Evolutionary conservation across 1,140 invertebrate species (phyloP), one percentile per base, ranked within the genome.

Genomic region (Ganaspis sp.): DNA sequence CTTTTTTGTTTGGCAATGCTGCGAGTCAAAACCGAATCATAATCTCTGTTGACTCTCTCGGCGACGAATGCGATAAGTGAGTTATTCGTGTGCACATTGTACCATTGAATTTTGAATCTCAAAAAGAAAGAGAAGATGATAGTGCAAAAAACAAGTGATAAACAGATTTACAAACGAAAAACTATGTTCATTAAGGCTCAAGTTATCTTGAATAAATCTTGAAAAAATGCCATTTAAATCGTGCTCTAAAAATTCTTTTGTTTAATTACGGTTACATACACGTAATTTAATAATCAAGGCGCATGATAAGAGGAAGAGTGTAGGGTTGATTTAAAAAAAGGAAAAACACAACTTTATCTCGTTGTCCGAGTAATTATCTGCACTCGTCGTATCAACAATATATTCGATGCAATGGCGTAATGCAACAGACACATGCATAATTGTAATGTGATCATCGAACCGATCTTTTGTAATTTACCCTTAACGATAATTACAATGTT

Each of bases 31-130:
- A 58, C 64, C 75, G 37, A 76, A 72, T 76, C 75, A 54, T 72
- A 76, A 76, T 76, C 75, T 76, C 23, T 76, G 69, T 76, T 76
- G 75, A 76, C 75, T 72, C 40, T 71, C 9, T 3, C 21, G 69
- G 69, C 42, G 42, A 49, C 70, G 70, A 45, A 72, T 49, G 70
- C 37, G 70, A 72, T 72, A 72, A 72, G 70, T 49, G 29, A 45
- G 45, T 49, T 45, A 71, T 40, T 72, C 70, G 42, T 72, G 70
- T n/a, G 17, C 45, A 49, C 23, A 23, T 49, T 72, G 21, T 9
- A 72, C 40, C 15, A 26, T 42, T 17, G 17, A 40, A 71, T 71
- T 71, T 26, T 19, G 70, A 45, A 45, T 71, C 38, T 71, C 38
- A 26, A 71, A 71, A 71, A 40, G 17, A 19, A 40, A n/a, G 45